Evolutionary conservation across 2,797 vertebrate species (phyloP), one percentile per base, ranked within the genome.

Genomic region (Poeciliopsis paucimaculata): DNA sequence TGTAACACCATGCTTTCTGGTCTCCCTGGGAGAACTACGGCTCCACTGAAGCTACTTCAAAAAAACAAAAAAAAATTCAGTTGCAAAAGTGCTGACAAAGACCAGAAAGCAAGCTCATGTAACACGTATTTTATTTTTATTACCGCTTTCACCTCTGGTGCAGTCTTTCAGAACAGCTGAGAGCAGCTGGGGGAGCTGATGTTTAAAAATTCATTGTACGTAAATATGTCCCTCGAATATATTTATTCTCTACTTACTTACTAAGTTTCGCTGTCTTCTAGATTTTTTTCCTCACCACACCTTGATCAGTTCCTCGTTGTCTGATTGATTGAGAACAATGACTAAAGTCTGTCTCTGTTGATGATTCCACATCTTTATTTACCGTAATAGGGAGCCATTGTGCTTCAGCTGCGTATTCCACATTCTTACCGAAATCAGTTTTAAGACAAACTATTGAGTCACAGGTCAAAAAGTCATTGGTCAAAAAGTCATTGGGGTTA

Each of bases 81-180:
- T 31, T 64, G 62, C 62, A 64, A 64, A 36, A 64, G 36, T 64
- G 62, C 62, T 64, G 62, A 64, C 31, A 36, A 34, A 16, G 31
- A 20, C 62, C 31, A 64, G 60, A 64, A 64, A 64, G 31, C 34
- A 20, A 64, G 62, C 31, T 64, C 62, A 36, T 64, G 62, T 36
- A 64, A 64, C 31, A 64, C 60, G 34, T 57, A 36, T 64, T 64
- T 64, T 64, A 64, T 20, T 64, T 64, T 64, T 64, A 64, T 64
- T 18, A 64, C 16, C 7, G 16, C 62, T 64, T 64, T 64, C 62
- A 64, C 62, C 31, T 64, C 34, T 64, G 34, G 34, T 36, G 62
- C 62, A 36, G 31, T 18, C 62, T 16, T 36, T 18, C 62, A 34
- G 13, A 36, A 36, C 16, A 64, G 28, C 62, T 64, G 62, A 36